These are phyloP conservation scores for Melangyna quadrimaculata DNA, from an alignment of 2,888 invertebrate species.

Conservation along the genomic window DNA sequence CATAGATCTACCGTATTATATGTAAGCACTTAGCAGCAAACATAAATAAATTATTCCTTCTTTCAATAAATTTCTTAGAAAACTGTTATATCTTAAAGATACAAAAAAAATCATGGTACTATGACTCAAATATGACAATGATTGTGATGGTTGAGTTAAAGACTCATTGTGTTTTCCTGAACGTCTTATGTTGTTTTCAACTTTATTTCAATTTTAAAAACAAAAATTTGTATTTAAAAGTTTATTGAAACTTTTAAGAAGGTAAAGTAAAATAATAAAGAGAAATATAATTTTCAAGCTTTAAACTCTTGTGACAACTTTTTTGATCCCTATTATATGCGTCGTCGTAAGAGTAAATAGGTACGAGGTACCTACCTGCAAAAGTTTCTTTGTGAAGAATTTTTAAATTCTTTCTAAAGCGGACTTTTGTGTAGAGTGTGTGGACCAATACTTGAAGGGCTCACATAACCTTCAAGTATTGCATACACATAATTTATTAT, in stretches of 20 bases:
- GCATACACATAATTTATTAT: too few species aligned
- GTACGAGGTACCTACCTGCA: neutral
- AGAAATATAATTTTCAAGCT: neutral
- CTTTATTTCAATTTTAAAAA: neutral
- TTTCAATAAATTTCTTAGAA: neutral
- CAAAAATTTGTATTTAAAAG: neutral
- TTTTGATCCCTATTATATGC: constrained; percentile 10
- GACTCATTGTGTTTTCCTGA: neutral
- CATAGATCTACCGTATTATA: too few species aligned
- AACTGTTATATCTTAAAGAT: too few species aligned
- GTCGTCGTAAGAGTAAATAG: too few species aligned
- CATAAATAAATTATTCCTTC: neutral
- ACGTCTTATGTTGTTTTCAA: neutral
- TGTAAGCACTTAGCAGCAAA: too few species aligned
- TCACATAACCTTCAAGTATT: too few species aligned
- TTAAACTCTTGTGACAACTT: neutral
- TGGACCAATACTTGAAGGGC: neutral
- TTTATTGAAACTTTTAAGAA: neutral
- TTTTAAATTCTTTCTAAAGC: neutral
- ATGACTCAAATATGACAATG: too few species aligned
- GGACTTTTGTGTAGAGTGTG: neutral
- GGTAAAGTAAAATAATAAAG: neutral
- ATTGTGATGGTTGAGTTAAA: neutral
- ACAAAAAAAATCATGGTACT: too few species aligned
- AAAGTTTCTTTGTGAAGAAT: neutral